Conservation (phyloP, 2,888 invertebrate genomes). For the Ptilodon capucinus region DNA sequence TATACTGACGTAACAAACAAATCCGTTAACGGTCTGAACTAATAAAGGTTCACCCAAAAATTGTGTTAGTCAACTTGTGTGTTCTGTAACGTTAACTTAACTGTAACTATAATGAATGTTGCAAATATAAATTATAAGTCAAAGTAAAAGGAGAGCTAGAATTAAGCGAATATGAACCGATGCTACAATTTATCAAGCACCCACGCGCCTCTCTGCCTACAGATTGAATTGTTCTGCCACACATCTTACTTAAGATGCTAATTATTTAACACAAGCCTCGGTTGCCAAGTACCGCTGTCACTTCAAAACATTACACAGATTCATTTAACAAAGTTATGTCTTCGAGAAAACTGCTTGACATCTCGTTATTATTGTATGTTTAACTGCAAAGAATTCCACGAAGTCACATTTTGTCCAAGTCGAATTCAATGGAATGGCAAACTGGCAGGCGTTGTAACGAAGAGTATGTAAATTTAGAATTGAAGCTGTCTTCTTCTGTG, state of each 20-base stretch:
- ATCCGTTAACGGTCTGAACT: not conserved
- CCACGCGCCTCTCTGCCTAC: constrained; percentile 23
- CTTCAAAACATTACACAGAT: not conserved
- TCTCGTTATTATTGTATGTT: too few species aligned
- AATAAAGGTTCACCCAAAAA: not conserved
- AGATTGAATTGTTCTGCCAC: constrained; percentile 33
- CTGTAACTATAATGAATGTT: constrained; percentile 26
- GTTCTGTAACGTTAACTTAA: constrained; percentile 14
- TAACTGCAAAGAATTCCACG: too few species aligned
- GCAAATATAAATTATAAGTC: constrained; percentile 21
- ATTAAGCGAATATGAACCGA: constrained; percentile 27
- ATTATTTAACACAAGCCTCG: constrained; percentile 23
- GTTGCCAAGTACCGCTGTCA: not conserved
- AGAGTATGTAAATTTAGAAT: too few species aligned
- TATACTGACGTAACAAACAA: not conserved
- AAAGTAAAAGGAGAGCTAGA: constrained; percentile 16
- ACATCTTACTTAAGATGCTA: constrained; percentile 24
- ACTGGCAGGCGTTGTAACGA: too few species aligned
- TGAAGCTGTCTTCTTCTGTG: too few species aligned
- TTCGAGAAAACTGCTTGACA: not conserved
- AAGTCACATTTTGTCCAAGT: too few species aligned
- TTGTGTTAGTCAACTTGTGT: not conserved
- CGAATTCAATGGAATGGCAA: too few species aligned
- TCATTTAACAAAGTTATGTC: not conserved
- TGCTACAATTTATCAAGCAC: constrained; percentile 30